These are phyloP conservation scores for Phalacrocorax brasilianus DNA, from an alignment of 2,113 vertebrate species.

Conservation along the genomic window DNA sequence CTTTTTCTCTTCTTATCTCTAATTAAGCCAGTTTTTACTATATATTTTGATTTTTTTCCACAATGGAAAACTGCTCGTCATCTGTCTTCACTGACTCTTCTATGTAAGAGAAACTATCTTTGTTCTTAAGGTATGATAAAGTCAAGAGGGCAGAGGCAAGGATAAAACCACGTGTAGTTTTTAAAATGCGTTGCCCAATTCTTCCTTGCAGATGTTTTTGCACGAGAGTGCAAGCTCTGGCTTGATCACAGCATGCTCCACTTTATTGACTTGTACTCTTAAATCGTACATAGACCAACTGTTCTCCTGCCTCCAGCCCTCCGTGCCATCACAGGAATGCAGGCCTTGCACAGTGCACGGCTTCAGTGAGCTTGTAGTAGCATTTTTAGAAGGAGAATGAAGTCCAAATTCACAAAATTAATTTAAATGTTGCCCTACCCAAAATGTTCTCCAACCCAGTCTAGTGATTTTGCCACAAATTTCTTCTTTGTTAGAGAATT, in stretches of 20 bases:
- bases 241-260: neutral
- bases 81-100: neutral
- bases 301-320: neutral
- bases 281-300: fast-evolving
- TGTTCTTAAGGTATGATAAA: neutral
- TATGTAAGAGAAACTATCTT: neutral
- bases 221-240: neutral
- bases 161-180: neutral
- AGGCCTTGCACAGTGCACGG: neutral
- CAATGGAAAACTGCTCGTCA: neutral
- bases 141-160: neutral
- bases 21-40: neutral
- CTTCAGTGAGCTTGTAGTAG: neutral
- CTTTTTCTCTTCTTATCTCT: neutral
- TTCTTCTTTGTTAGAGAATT: neutral
- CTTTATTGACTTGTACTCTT: neutral
- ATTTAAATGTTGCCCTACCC: neutral
- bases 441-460: neutral
- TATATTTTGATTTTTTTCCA: neutral
- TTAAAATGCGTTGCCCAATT: neutral
- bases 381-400: neutral
- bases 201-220: neutral
- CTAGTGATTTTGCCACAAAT: neutral
- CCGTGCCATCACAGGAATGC: fast-evolving
- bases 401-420: neutral